A percentile compares a stretch with the other conserved stretches of the same genome.
phyloP scores from a whole-genome alignment of 2,888 invertebrate species.

The Eustalomyia histrio region DNA sequence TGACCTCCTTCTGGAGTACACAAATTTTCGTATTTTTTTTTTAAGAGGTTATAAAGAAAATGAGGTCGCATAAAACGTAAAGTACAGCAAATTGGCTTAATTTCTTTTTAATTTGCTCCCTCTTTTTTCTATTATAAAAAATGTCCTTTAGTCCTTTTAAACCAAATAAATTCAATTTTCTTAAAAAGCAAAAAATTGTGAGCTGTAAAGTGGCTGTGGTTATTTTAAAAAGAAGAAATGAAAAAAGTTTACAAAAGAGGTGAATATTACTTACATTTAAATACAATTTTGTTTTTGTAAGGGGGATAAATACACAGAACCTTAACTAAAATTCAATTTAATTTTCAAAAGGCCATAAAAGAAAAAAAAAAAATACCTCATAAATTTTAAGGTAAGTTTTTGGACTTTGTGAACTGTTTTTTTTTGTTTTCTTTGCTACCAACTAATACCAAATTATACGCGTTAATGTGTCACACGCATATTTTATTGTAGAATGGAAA shows the following conservation, averaged over 20 bases:
- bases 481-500: conserved; percentile 67
- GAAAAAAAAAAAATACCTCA: conserved; percentile 10
- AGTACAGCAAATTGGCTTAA: conserved; percentile 76
- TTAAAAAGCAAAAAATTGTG: conserved; percentile 40
- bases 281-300: conserved; percentile 33
- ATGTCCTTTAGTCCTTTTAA: conserved; percentile 44
- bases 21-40: conserved; percentile 25
- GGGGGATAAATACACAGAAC: conserved; percentile 5
- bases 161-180: conserved; percentile 60
- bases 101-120: conserved; percentile 78
- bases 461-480: conserved; percentile 77
- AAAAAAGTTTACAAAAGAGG: conserved; percentile 64
- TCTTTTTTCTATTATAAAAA: conserved; percentile 64
- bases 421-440: conserved; percentile 41
- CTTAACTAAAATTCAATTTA: conserved; percentile 55
- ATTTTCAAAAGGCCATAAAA: conserved; percentile 48
- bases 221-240: conserved; percentile 40
- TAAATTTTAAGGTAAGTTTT: neutral
- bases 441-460: conserved; percentile 44
- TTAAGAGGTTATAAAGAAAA: conserved; percentile 26
- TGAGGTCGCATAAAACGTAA: conserved; percentile 61
- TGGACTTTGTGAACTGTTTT: conserved; percentile 68
- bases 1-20: conserved; percentile 67
- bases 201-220: conserved; percentile 59
- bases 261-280: conserved; percentile 60